A percentile compares a stretch with the other conserved stretches of the same genome.
Evolutionary conservation across 2,888 invertebrate species (phyloP).

Genomic region (Steinernema scapterisci): DNA sequence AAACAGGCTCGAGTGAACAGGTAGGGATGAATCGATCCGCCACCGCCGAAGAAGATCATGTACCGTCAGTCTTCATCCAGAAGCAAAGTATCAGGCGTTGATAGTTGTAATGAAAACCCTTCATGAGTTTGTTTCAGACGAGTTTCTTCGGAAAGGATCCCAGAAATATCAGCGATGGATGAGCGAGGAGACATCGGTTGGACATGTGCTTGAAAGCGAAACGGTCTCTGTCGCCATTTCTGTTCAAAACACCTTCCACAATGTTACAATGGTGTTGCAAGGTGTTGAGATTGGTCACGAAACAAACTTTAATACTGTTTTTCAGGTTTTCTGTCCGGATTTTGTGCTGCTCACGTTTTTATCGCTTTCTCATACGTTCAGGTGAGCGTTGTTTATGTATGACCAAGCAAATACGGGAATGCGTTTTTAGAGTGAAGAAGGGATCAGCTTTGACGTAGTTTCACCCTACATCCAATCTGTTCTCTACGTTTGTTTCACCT

Average conservation of each 20-base stretch:
- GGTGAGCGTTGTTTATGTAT: not conserved
- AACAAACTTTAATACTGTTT: not conserved
- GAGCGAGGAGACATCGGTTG: not conserved
- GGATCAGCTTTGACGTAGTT: not conserved
- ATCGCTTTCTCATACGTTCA: not conserved
- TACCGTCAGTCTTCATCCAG: not conserved
- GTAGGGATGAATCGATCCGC: not conserved
- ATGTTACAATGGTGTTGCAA: slow-evolving; percentile 9
- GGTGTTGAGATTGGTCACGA: not conserved
- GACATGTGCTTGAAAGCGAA: not conserved
- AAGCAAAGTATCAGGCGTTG: slow-evolving; percentile 1
- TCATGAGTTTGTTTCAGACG: not conserved
- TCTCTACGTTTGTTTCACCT: not conserved
- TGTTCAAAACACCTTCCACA: slow-evolving; percentile 19
- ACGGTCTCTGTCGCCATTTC: slow-evolving; percentile 12
- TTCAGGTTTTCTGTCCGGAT: slow-evolving; percentile 13
- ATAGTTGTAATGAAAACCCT: too few species aligned
- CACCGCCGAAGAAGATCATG: not conserved
- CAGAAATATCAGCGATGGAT: slow-evolving; percentile 18
- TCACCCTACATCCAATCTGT: slow-evolving; percentile 16
- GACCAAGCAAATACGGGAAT: not conserved
- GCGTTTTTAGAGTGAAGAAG: not conserved
- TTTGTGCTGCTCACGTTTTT: slow-evolving; percentile 4
- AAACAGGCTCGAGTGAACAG: too few species aligned
- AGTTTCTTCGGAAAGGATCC: slow-evolving; percentile 11